These are phyloP conservation scores for Conistra vaccinii DNA, from an alignment of 2,888 invertebrate species.

Conservation along the genomic window DNA sequence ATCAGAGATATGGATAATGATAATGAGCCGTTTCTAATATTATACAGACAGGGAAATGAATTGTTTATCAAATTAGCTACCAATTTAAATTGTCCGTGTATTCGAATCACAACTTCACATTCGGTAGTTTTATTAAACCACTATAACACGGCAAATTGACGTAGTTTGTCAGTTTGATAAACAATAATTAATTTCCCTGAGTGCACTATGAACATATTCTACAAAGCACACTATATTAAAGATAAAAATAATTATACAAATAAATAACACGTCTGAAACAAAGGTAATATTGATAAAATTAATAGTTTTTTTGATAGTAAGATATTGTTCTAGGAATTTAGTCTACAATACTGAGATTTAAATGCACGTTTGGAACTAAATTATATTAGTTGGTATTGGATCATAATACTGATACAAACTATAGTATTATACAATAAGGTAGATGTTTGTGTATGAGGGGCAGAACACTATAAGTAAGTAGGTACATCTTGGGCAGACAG, in stretches of 20 bases:
- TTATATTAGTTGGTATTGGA: background rate
- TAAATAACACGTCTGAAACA: background rate
- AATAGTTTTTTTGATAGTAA: background rate
- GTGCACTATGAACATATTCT: no score
- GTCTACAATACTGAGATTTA: conserved; percentile 46
- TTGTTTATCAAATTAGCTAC: no score
- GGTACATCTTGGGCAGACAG: no score
- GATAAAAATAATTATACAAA: background rate
- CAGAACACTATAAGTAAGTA: background rate
- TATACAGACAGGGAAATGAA: background rate
- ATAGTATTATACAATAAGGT: no score
- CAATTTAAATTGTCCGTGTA: no score
- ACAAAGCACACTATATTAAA: background rate
- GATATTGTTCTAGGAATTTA: background rate
- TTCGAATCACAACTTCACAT: no score
- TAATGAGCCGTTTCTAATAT: background rate
- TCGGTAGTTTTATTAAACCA: no score
- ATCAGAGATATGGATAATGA: no score
- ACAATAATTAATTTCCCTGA: no score
- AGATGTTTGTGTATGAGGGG: background rate
- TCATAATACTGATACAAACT: conserved; percentile 34
- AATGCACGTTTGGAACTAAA: conserved; percentile 39
- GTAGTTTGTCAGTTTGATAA: no score
- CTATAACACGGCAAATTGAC: no score
- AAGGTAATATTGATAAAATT: no score